Conservation (phyloP, 2,888 invertebrate genomes). For the Ormyrus thymus region DNA sequence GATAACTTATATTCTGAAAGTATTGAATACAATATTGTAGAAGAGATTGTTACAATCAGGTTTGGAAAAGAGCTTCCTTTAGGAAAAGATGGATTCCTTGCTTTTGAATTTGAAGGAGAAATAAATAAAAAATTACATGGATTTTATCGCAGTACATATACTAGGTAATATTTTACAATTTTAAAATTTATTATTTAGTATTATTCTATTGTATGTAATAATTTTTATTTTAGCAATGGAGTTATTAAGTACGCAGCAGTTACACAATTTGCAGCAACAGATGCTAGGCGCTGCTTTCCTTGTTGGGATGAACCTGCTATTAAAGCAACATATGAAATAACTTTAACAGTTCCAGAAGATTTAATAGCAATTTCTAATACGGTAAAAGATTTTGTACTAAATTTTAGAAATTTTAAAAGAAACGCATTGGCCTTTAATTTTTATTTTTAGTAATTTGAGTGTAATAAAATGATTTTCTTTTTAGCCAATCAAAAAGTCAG, state of each 20-base stretch:
- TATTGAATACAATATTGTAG: constrained; percentile 74
- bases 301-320: too few species aligned
- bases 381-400: constrained; percentile 75
- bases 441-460: too few species aligned
- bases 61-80: constrained; percentile 81
- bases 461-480: too few species aligned
- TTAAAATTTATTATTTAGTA: too few species aligned
- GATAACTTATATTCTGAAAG: constrained; percentile 69
- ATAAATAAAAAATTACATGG: constrained; percentile 96
- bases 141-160: constrained; percentile 92
- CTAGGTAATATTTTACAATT: constrained; percentile 66
- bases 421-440: too few species aligned
- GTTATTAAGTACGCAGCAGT: constrained; percentile 90
- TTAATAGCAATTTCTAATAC: constrained; percentile 83
- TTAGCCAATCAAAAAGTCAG: too few species aligned
- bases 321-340: too few species aligned
- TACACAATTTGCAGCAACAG: constrained; percentile 86
- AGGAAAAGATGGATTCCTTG: constrained; percentile 76
- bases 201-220: neutral
- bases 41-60: constrained; percentile 83
- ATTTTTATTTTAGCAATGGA: constrained; percentile 77
- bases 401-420: constrained; percentile 33
- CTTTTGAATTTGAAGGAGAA: constrained; percentile 86
- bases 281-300: too few species aligned
- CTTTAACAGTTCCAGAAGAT: too few species aligned